Evolutionary conservation across 2,797 vertebrate species (phyloP), one percentile per base, ranked within the genome.

Genomic region (Leptoclinus maculatus): DNA sequence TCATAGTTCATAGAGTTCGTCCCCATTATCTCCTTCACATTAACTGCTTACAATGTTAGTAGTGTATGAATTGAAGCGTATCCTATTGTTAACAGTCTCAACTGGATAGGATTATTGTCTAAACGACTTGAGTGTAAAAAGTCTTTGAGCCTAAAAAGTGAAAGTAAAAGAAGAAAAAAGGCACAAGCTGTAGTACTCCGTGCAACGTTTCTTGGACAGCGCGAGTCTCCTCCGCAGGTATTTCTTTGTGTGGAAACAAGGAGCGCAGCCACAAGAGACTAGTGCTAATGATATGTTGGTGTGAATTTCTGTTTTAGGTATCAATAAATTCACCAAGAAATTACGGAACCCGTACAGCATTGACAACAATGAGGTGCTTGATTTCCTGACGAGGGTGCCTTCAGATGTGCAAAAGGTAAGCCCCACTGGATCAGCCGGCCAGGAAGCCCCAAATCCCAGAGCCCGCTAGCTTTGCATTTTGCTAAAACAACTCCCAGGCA

Each of bases 291-390:
- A 93, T 88, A 91, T 62, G 89, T 90, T 92, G 90, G 89, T 91
- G 87, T 88, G 90, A 89, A 87, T 90, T 76, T 88, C 77, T 87
- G 82, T 25, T 90, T 88, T 87, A 99, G 98, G 98, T 87, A 96
- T 99, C 95, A 97, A 99, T 96, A 99, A 99, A 95, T 99, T 99
- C 93, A 99, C 98, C 81, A 99, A 99, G 97, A 99, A 96, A 93
- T 93, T 99, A 80, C 96, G 98, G 91, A 98, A 97, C 89, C 98
- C 97, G n/a, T 98, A 98, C 36, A 93, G 96, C 93, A 97, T 99
- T 11, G 95, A 99, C 91, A 99, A 97, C 95, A 99, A 98, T 78
- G 98, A 99, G 88, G 91, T 99, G 66, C 94, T 99, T 82, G 97
- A 99, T 94, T 99, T 99, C 94, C 97, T 99, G 93, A 94, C 96